Conservation (phyloP, 2,113 vertebrate genomes). For the Zonotrichia leucophrys region DNA sequence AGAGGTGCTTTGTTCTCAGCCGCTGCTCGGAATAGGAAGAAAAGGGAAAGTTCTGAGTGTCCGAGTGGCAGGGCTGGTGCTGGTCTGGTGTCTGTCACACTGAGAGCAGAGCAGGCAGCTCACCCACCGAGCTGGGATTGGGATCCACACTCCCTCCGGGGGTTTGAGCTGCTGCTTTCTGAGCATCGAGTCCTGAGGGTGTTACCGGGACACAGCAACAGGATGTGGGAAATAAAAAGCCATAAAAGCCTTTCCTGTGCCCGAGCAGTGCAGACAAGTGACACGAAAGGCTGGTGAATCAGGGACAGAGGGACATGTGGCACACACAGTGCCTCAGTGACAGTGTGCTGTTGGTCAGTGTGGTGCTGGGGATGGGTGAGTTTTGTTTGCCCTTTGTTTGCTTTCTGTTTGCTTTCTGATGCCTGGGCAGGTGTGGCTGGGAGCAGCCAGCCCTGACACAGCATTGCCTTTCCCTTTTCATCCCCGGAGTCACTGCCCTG, state of each 20-base stretch:
- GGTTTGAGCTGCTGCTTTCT: not conserved
- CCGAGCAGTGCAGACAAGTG: not conserved
- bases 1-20: not conserved
- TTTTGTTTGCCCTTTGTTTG: not conserved
- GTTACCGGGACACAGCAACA: accelerated
- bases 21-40: accelerated
- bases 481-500: not conserved
- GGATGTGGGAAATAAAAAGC: not conserved
- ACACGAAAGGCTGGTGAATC: not conserved
- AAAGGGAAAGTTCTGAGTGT: not conserved
- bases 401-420: not conserved
- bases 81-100: accelerated
- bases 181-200: not conserved
- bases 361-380: not conserved
- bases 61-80: accelerated
- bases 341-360: not conserved
- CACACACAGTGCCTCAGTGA: not conserved
- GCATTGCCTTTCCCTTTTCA: not conserved
- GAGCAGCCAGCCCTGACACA: not conserved
- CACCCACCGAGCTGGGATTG: not conserved
- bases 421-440: conserved; percentile 8
- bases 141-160: not conserved
- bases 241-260: not conserved
- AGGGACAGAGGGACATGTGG: not conserved
- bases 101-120: not conserved